Evolutionary conservation across 2,888 invertebrate genomes (phyloP), one percentile per base, ranked within the genome.

Genomic region (Plemyria rubiginata): DNA sequence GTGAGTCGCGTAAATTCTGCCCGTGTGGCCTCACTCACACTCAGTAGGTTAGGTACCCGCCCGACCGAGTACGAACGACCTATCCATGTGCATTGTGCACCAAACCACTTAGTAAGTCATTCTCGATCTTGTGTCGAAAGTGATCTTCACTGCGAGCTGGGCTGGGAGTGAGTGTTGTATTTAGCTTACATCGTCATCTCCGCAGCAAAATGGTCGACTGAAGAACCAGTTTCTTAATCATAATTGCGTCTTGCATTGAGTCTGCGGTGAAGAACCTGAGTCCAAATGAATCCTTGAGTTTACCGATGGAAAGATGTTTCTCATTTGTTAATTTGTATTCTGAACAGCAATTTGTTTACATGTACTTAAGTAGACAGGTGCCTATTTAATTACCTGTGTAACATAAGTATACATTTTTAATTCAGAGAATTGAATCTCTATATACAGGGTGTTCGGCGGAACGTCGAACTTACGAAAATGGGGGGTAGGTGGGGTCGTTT

Each of bases 151-250:
- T 54, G 55, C 51, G 57, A 15, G 60, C 28, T 57, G 45, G 53
- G 29, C n/a, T n/a, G n/a, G n/a, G n/a, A n/a, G n/a, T n/a, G 43
- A 52, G 59, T 54, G 72, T 81, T 82, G 76, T 79, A 75, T 82
- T 81, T 72, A 49, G 57, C 52, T 53, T 58, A 77, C 81, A 76
- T 79, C 83, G 78, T 79, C 79, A 78, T 82, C 84, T 81, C 84
- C 80, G 78, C 83, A 82, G 80, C 79, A 79, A 70, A 78, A 80
- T 77, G 79, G 80, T 79, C 80, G 81, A 68, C 76, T 75, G 72
- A 11, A 82, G 82, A 90, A 91, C 92, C 89, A 88, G 92, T 91
- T 91, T 86, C 82, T 87, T 89, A 90, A 92, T 90, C 91, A 90
- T 90, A 90, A 91, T 91, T 91, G 90, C 88, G 86, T 86, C 88